A percentile compares a stretch with the other conserved stretches of the same genome.
These are phyloP conservation scores for Rattus rattus DNA, from an alignment of 2,113 vertebrate genomes.

Conservation along the genomic window DNA sequence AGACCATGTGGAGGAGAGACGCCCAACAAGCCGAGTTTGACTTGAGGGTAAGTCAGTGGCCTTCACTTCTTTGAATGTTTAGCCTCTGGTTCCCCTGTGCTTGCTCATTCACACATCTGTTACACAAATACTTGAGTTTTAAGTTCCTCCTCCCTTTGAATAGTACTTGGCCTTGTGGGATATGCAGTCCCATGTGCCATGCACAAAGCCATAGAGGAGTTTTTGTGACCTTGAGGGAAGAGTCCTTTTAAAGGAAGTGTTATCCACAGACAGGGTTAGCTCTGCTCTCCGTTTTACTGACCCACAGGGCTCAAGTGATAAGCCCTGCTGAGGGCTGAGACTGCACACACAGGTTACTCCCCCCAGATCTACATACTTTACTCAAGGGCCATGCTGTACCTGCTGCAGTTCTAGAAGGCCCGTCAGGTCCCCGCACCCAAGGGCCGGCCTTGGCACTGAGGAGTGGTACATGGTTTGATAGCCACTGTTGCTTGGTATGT, in stretches of 20 bases:
- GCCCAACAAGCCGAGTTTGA: accelerated
- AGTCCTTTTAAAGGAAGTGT: background rate
- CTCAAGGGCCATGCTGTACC: background rate
- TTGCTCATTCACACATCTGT: background rate
- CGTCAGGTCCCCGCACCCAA: background rate
- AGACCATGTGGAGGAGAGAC: background rate
- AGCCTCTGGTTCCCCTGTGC: background rate
- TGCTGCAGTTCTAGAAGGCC: background rate
- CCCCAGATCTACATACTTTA: background rate
- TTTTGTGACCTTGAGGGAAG: background rate
- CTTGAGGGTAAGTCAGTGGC: background rate
- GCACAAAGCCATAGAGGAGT: background rate
- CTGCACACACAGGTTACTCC: slow-evolving; percentile 8
- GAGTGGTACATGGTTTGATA: background rate
- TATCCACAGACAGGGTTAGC: background rate
- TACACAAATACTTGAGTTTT: background rate
- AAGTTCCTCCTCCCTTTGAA: background rate
- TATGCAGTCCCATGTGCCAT: background rate
- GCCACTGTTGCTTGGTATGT: background rate
- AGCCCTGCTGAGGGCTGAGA: background rate
- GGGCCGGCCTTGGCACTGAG: background rate
- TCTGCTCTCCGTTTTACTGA: background rate
- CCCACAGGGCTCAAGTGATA: background rate
- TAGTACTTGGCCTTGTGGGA: background rate
- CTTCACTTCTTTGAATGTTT: background rate